Percentiles rank a stretch among this genome's conserved stretches.
Evolutionary conservation across 1,140 invertebrate genomes (phyloP).

Genomic region (Amphibalanus amphitrite): DNA sequence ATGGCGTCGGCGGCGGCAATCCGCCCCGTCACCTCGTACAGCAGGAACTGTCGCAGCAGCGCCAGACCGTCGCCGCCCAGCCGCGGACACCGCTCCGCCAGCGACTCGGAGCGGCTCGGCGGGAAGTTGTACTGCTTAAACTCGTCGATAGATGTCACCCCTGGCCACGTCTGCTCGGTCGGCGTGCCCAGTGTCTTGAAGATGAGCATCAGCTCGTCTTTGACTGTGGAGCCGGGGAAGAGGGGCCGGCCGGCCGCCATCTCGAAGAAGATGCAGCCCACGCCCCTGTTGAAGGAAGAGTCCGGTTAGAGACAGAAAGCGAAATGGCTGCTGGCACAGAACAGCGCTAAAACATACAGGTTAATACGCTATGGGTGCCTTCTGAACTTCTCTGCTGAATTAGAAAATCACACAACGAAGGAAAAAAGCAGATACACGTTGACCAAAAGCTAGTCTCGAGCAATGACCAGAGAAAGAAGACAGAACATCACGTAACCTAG

Average conservation of each 20-base stretch:
- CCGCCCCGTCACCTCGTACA: slow-evolving; percentile 39
- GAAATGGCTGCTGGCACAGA: no score
- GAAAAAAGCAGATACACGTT: no score
- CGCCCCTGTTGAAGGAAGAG: no score
- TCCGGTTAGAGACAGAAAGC: no score
- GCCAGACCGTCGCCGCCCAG: slow-evolving; percentile 36
- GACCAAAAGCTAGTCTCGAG: no score
- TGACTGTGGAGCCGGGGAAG: slow-evolving; percentile 45
- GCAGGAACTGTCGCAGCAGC: slow-evolving; percentile 37
- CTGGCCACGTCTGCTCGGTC: slow-evolving; percentile 33
- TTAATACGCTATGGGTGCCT: no score
- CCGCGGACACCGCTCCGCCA: slow-evolving; percentile 36
- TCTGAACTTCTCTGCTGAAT: no score
- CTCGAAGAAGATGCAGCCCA: slow-evolving; percentile 55
- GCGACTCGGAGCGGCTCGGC: slow-evolving; percentile 31
- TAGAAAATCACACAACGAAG: no score
- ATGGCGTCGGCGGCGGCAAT: slow-evolving; percentile 39
- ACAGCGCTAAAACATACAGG: no score
- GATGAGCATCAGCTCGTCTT: slow-evolving; percentile 45
- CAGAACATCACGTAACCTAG: no score
- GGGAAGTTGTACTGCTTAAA: slow-evolving; percentile 34
- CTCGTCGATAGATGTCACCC: slow-evolving; percentile 32
- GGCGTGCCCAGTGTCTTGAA: slow-evolving; percentile 41
- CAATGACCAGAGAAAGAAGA: no score
- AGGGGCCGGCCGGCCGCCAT: slow-evolving; percentile 47